These are phyloP conservation scores for Andricus grossulariae DNA, from an alignment of 1,140 invertebrate genomes.

Conservation along the genomic window DNA sequence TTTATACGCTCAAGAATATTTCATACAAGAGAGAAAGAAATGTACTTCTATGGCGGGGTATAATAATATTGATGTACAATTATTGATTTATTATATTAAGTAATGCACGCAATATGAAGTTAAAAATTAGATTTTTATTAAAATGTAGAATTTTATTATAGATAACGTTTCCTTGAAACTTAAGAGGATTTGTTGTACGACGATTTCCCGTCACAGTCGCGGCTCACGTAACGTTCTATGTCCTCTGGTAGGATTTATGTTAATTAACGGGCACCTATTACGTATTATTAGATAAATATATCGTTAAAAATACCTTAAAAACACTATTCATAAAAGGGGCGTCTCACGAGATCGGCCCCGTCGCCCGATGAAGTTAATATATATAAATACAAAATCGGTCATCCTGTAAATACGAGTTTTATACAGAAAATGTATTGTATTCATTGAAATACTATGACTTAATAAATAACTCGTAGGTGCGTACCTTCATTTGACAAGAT, in stretches of 20 bases:
- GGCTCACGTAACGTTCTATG: constrained; percentile 56
- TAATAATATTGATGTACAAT: neutral
- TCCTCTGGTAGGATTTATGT: constrained; percentile 68
- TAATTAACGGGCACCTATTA: constrained; percentile 49
- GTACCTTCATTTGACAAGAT: constrained; percentile 1
- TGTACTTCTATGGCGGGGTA: neutral
- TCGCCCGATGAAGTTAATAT: constrained; percentile 49
- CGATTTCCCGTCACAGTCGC: constrained; percentile 40
- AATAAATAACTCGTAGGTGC: constrained; percentile 48
- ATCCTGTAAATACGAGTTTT: constrained; percentile 76
- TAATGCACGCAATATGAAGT: too few species aligned
- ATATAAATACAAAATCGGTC: constrained; percentile 59
- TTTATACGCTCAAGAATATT: constrained; percentile 26
- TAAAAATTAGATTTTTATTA: neutral
- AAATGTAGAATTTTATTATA: neutral
- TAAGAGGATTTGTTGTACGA: constrained; percentile 45
- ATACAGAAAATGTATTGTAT: constrained; percentile 75
- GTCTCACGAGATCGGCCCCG: constrained; percentile 49
- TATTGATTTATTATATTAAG: neutral
- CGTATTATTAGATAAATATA: constrained; percentile 52
- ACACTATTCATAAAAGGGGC: constrained; percentile 51
- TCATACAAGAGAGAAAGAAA: neutral
- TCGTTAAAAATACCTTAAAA: constrained; percentile 56
- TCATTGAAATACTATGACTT: constrained; percentile 69
- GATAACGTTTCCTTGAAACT: neutral